Evolutionary conservation across 1,140 invertebrate genomes (phyloP), one percentile per base, ranked within the genome.

Genomic region (Phthorimaea operculella): DNA sequence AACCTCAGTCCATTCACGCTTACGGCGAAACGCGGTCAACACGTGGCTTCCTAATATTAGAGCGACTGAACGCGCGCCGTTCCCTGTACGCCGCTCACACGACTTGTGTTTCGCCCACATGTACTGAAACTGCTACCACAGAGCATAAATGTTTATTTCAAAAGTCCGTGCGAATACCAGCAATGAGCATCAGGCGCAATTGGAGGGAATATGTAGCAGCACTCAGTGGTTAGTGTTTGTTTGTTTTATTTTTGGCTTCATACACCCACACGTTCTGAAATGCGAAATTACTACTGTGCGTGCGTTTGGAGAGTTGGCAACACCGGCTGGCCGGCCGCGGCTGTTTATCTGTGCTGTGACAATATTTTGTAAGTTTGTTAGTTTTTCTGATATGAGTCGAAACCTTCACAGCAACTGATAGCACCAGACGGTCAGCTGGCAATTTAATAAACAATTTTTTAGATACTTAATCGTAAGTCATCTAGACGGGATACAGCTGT

Each of bases 181-280:
- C 67, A 70, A 83, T 81, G 76, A 72, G 62, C 60, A 74, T 68
- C 73, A 71, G 68, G 59, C 71, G 68, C 66, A 81, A 80, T 57
- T 81, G 78, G 75, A 81, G 78, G 55, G 80, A 83, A 74, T 83
- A 83, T 69, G 72, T 72, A 53, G 70, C 76, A 48, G 80, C 80
- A 60, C 73, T 83, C 66, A 83, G 80, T 72, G 80, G 80, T 83
- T 69, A 70, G 80, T 79, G 55, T 66, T 70, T 59, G 56, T 65
- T 57, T 70, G 51, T 66, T 66, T 70, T 64, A 59, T 64, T 59
- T 65, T 58, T 55, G 52, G 55, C 12, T 4, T 47, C n/a, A 47
- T 47, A 14, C 44, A 47, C 44, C 8, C 44, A 17, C 44, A 47
- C 44, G 44, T 47, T 47, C 44, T 9, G 44, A 15, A 16, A 16